phyloP scores from a whole-genome alignment of 2,113 vertebrate species.

The Tiliqua scincoides region DNA sequence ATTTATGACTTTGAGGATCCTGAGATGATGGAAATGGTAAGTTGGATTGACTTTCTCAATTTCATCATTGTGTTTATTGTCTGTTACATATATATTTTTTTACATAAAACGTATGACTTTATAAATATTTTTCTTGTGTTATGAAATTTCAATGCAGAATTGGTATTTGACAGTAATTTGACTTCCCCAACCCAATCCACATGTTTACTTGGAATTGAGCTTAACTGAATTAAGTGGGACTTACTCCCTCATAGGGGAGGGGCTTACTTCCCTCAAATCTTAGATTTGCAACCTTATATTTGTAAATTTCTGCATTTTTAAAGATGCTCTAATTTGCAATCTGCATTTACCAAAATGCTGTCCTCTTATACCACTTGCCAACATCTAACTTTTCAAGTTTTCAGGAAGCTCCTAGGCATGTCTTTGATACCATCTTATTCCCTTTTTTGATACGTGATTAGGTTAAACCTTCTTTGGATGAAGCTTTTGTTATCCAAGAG shows the following conservation, averaged over 20 bases:
- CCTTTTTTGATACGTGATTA: conserved; percentile 42
- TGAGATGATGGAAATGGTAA: conserved; percentile 99
- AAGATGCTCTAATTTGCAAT: neutral
- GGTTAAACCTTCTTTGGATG: conserved; percentile 98
- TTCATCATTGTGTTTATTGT: too few species aligned
- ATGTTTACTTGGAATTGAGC: too few species aligned
- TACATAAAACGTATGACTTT: neutral
- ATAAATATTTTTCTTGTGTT: neutral
- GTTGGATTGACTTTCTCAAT: conserved; percentile 13
- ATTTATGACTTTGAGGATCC: conserved; percentile 99
- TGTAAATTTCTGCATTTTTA: neutral
- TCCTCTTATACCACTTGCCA: neutral
- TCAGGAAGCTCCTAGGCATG: neutral
- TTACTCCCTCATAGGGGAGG: too few species aligned
- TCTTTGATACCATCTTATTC: neutral
- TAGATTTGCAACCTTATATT: neutral
- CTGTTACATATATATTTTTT: neutral
- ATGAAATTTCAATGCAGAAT: neutral
- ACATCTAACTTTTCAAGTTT: neutral
- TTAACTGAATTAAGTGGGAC: too few species aligned
- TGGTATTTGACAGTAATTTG: neutral
- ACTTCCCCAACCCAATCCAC: neutral
- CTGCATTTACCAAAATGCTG: neutral
- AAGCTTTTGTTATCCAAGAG: conserved; percentile 98
- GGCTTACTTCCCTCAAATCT: too few species aligned